Percentiles rank a stretch among this genome's conserved stretches.
These are phyloP conservation scores for Diadema setosum DNA, from an alignment of 35 echinoderm and acorn worm genomes.

Conservation along the genomic window DNA sequence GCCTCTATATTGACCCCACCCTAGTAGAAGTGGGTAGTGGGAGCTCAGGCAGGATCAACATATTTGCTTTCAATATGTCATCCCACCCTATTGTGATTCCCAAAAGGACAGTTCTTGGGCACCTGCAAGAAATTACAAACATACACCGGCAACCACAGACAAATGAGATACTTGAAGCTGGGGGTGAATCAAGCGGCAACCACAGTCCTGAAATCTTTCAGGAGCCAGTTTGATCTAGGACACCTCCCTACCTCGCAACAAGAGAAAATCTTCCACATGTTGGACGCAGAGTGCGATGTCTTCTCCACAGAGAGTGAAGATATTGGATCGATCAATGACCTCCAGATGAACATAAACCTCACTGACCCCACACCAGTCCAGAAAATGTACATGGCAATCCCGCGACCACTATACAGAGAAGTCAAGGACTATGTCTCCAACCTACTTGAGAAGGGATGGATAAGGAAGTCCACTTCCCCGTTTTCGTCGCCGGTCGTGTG, in stretches of 20 bases:
- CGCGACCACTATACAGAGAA: slow-evolving; percentile 43
- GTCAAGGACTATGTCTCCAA: slow-evolving; percentile 24
- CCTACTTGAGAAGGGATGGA: slow-evolving; percentile 36
- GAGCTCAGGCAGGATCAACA: neutral
- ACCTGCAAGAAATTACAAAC: no score
- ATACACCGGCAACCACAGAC: no score
- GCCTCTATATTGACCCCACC: neutral
- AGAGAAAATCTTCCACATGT: neutral
- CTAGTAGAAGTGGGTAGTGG: neutral
- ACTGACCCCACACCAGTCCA: slow-evolving; percentile 18
- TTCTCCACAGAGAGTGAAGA: slow-evolving; percentile 62
- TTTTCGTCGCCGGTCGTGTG: slow-evolving; percentile 30
- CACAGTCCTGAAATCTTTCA: no score
- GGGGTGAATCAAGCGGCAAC: no score
- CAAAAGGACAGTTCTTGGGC: neutral
- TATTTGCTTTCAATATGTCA: neutral
- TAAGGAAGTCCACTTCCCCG: slow-evolving; percentile 30
- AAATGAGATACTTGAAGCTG: no score
- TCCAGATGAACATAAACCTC: slow-evolving; percentile 21
- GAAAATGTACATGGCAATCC: slow-evolving; percentile 28
- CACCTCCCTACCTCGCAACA: neutral
- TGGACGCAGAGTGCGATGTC: slow-evolving; percentile 28
- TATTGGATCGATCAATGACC: neutral
- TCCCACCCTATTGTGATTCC: neutral
- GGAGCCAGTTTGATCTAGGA: no score